Evolutionary conservation across 2,797 vertebrate species (phyloP).

Genomic region (Alosa sapidissima): DNA sequence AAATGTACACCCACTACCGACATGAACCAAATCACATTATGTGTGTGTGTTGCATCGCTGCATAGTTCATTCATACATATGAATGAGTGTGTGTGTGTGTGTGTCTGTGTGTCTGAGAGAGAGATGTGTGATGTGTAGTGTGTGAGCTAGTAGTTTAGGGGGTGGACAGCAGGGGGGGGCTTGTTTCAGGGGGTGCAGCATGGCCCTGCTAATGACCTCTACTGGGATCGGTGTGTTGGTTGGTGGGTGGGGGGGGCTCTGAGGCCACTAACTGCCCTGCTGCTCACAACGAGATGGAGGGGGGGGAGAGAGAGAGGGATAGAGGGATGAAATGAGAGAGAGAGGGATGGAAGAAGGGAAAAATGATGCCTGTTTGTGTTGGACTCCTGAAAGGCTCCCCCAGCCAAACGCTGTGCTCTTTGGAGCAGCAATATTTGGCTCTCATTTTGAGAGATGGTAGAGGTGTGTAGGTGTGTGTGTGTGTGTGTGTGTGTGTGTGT

Average conservation of each 20-base stretch:
- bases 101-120: background rate
- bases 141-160: background rate
- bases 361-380: constrained; percentile 17
- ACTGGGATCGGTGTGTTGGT: background rate
- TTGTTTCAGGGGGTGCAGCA: constrained; percentile 20
- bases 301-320: background rate
- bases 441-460: background rate
- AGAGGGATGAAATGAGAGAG: background rate
- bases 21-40: background rate
- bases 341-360: background rate
- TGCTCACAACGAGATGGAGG: background rate
- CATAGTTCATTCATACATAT: background rate
- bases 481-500: background rate
- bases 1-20: background rate
- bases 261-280: constrained; percentile 11
- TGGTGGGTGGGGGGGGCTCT: background rate
- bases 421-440: constrained; percentile 5
- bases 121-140: background rate
- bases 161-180: background rate
- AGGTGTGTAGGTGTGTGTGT: background rate
- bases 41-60: background rate
- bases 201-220: constrained; percentile 28
- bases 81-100: background rate
- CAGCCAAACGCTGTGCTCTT: background rate
- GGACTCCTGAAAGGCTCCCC: background rate